These are phyloP conservation scores for Metacarcinus magister DNA, from an alignment of 2,888 invertebrate species.

Conservation along the genomic window DNA sequence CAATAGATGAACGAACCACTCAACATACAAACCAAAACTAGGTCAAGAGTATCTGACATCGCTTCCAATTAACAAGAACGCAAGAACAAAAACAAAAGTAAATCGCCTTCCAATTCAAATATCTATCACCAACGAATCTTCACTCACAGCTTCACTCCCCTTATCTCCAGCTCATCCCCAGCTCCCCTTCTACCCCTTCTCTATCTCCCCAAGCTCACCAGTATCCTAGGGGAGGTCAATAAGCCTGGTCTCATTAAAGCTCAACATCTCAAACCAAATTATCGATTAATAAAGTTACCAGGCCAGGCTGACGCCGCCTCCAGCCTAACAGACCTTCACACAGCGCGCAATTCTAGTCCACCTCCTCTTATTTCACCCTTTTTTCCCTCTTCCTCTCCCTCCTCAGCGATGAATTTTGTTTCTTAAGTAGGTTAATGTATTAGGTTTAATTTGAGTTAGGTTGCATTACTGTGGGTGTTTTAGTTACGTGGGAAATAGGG, in stretches of 20 bases:
- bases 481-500: neutral
- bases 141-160: neutral
- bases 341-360: neutral
- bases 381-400: neutral
- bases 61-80: no score
- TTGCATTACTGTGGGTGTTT: neutral
- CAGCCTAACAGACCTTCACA: neutral
- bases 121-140: neutral
- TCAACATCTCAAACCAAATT: conserved; percentile 44
- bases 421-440: neutral
- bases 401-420: neutral
- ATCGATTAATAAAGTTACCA: conserved; percentile 27
- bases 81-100: no score
- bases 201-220: neutral
- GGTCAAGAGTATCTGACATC: no score
- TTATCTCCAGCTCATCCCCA: neutral
- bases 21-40: neutral
- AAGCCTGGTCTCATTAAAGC: conserved; percentile 34
- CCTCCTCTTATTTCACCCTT: neutral
- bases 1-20: neutral
- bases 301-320: neutral
- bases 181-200: neutral
- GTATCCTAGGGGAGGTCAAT: neutral
- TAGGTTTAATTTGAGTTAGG: neutral
- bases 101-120: no score